A percentile compares a stretch with the other conserved stretches of the same genome.
Evolutionary conservation across 2,888 invertebrate genomes (phyloP).

Genomic region (Phrixothrix hirtus): DNA sequence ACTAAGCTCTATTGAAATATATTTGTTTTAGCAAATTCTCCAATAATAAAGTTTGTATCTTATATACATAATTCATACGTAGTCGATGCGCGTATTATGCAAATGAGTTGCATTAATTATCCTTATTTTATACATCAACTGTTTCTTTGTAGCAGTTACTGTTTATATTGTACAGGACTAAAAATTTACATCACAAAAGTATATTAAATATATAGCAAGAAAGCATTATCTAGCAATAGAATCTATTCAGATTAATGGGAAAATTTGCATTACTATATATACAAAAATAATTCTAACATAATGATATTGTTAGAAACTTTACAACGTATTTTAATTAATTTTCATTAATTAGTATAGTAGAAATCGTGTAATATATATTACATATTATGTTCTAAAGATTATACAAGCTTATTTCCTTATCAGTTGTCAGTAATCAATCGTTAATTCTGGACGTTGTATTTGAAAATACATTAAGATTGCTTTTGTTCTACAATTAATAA

Average conservation of each 20-base stretch:
- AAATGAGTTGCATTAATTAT: constrained; percentile 44
- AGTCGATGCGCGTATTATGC: constrained; percentile 47
- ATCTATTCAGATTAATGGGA: constrained; percentile 43
- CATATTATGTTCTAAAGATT: no score
- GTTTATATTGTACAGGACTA: constrained; percentile 43
- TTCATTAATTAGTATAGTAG: no score
- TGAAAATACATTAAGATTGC: neutral
- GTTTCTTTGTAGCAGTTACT: constrained; percentile 39
- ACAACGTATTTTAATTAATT: no score
- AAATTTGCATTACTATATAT: constrained; percentile 43
- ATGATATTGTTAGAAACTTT: constrained; percentile 41
- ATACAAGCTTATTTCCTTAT: no score
- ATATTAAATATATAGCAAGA: constrained; percentile 39
- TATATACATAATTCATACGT: constrained; percentile 44
- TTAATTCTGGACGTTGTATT: no score
- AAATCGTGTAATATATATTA: constrained; percentile 34
- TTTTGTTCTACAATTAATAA: no score
- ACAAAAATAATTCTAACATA: constrained; percentile 43
- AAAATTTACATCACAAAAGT: constrained; percentile 47
- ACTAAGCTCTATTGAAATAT: no score
- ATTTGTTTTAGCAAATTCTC: no score
- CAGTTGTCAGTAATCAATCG: no score
- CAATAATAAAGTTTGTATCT: constrained; percentile 18
- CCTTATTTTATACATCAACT: constrained; percentile 41
- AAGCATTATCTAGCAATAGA: constrained; percentile 43